phyloP scores from a whole-genome alignment of 2,113 vertebrate genomes.

The Albula glossodonta region DNA sequence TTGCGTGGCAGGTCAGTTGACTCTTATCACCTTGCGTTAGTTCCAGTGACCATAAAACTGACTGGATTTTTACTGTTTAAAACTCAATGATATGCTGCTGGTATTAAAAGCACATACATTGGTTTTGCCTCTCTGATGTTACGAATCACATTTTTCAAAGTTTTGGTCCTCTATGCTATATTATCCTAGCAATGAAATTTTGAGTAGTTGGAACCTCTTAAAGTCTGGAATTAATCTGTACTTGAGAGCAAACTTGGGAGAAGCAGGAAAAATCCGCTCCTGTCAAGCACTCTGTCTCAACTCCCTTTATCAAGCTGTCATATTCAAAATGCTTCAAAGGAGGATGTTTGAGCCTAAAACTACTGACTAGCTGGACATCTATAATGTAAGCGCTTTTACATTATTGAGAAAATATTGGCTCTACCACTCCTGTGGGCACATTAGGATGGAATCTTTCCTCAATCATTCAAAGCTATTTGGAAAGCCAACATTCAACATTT shows the following conservation, averaged over 20 bases:
- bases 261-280: neutral
- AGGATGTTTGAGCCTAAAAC: neutral
- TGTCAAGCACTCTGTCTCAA: neutral
- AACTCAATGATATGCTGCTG: neutral
- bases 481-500: neutral
- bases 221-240: neutral
- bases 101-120: slow-evolving; percentile 3
- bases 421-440: neutral
- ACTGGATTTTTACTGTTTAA: neutral
- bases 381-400: slow-evolving; percentile 19
- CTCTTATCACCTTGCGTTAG: slow-evolving; percentile 13
- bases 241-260: neutral
- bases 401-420: slow-evolving; percentile 20
- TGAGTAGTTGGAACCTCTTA: neutral
- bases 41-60: neutral
- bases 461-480: neutral
- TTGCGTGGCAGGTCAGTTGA: neutral
- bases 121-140: neutral
- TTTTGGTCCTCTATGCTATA: too few species aligned
- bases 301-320: neutral
- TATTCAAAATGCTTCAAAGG: neutral
- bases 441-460: neutral
- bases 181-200: neutral
- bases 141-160: neutral
- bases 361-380: slow-evolving; percentile 5